Base-by-base conservation (phyloP, 2,888 invertebrate genomes). In the Sepiola atlantica region DNA sequence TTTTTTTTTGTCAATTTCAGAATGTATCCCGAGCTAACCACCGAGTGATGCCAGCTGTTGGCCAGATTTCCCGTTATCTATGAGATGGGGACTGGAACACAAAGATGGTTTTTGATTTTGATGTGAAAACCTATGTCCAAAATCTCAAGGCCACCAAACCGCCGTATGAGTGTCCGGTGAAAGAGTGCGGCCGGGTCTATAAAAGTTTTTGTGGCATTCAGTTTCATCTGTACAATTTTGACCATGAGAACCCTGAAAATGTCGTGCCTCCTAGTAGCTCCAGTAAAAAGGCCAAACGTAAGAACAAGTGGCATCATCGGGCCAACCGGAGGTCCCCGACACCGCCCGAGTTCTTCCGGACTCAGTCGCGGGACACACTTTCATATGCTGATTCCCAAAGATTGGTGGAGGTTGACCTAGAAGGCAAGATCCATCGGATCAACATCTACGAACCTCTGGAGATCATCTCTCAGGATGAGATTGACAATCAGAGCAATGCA, bases 131-230 rank as follows among this genome's bases (percentile, higher is more conserved):
- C 97, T 99, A 98, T 97, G 98, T 98, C 97, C 98, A 98, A 97
- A 98, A 98, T 97, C 98, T 98, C 95, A 98, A 98, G 94, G 98
- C 98, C 96, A 98, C 98, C 97, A 98, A 98, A 96, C 98, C 99
- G 94, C 99, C 99, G 94, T 99, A 98, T 97, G 98, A 98, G 96
- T 99, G 99, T 97, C 99, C 99, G 20, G 98, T 98, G 94, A 98
- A 98, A 96, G 98, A 98, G 96, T 99, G 99, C 97, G 98, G 98
- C 95, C 98, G 98, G 97, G 98, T 98, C 45, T 99, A 99, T 97
- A 98, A 98, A 97, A 98, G 98, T 95, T 98, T 98, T 95, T 98
- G 98, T 96, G 99, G 99, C 1, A 98, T 99, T 96, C 98, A 98
- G 97, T 98, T 98, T 97, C 99, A 99, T 97, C 97, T 99, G 96